phyloP scores from a whole-genome alignment of 2,888 invertebrate genomes.

The Candidula unifasciata region DNA sequence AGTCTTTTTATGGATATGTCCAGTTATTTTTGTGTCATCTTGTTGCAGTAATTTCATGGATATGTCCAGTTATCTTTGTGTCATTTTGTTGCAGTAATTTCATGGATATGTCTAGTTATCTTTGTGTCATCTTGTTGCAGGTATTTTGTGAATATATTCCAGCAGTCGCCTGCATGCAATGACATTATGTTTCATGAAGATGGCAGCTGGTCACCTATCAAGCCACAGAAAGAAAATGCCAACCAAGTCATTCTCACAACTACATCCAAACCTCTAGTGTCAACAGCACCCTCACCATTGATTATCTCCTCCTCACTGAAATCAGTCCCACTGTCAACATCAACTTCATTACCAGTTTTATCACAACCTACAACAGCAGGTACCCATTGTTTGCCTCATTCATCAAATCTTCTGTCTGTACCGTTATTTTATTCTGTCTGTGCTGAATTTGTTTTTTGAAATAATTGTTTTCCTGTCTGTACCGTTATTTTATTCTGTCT shows the following conservation, averaged over 20 bases:
- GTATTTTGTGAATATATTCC: constrained; percentile 78
- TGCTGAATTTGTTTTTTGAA: no score
- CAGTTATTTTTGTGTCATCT: no score
- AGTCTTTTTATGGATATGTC: no score
- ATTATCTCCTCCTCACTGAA: constrained; percentile 19
- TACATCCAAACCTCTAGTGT: background rate
- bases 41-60: no score
- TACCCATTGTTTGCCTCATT: background rate
- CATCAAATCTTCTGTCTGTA: background rate
- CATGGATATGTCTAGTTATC: no score
- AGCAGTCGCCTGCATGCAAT: constrained; percentile 71
- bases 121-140: constrained; percentile 60
- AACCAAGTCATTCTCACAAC: constrained; percentile 61
- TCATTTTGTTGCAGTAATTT: no score
- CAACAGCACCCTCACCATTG: background rate
- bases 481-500: no score
- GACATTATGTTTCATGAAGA: constrained; percentile 79
- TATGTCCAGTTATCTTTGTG: no score
- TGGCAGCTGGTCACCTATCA: constrained; percentile 77
- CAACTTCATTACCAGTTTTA: background rate
- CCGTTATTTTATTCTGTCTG: background rate
- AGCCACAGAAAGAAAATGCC: constrained; percentile 64
- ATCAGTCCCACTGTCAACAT: constrained; percentile 29
- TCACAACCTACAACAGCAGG: background rate
- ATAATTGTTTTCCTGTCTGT: no score